phyloP scores from a whole-genome alignment of 2,113 vertebrate genomes.

The Rhineura floridana region DNA sequence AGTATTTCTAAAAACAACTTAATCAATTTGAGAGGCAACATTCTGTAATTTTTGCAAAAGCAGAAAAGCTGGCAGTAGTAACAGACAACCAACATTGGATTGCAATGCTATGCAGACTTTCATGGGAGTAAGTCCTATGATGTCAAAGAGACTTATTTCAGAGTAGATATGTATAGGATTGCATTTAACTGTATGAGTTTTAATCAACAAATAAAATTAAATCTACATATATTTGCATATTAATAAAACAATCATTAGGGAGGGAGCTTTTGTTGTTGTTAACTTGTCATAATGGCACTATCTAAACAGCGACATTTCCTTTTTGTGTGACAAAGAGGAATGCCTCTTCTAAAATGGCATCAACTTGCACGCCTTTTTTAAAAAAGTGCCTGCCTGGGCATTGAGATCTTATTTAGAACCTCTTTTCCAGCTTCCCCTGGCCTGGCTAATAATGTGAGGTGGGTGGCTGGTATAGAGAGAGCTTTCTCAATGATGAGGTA shows the following conservation, averaged over 20 bases:
- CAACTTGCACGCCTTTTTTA: neutral
- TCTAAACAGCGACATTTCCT: neutral
- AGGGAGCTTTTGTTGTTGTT: too few species aligned
- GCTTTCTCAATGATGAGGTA: neutral
- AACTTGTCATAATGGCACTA: neutral
- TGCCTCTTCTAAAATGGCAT: neutral
- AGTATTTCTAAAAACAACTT: neutral
- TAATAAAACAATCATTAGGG: neutral
- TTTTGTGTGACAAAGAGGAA: neutral
- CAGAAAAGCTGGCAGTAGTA: neutral
- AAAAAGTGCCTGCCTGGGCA: neutral
- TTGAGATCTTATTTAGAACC: neutral
- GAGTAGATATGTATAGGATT: neutral
- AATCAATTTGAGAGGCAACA: neutral
- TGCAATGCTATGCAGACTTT: neutral
- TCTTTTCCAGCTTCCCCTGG: neutral
- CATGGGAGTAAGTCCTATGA: neutral
- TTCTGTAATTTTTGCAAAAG: neutral
- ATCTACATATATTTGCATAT: neutral
- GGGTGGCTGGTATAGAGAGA: neutral
- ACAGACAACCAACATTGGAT: neutral
- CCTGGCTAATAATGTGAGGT: too few species aligned
- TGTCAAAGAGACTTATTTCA: neutral
- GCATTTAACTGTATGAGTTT: neutral
- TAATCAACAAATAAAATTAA: neutral